Conservation (phyloP, 2,888 invertebrate genomes). For the Cosmorhoe ocellata region DNA sequence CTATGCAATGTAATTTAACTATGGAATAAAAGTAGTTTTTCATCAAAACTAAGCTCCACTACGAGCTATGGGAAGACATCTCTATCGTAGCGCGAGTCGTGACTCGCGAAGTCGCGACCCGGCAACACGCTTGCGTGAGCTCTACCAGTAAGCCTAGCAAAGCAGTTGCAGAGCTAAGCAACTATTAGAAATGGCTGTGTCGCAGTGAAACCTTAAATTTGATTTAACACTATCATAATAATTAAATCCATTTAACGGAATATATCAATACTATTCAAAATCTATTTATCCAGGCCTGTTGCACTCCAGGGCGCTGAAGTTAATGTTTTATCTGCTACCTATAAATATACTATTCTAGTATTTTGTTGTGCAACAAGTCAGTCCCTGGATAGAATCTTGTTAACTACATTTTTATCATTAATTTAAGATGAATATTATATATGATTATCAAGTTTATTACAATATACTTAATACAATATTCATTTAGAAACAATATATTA, state of each 20-base stretch:
- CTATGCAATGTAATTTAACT: constrained; percentile 48
- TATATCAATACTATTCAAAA: not conserved
- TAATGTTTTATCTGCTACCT: not conserved
- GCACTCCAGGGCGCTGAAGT: not conserved
- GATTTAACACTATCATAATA: constrained; percentile 13
- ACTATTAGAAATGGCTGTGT: constrained; percentile 22
- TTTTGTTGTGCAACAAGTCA: constrained; percentile 1
- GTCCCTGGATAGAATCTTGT: constrained; percentile 3
- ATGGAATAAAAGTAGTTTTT: constrained; percentile 42
- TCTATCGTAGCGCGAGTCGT: constrained; percentile 22
- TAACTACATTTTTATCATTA: constrained; percentile 15
- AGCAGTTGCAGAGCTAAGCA: constrained; percentile 20
- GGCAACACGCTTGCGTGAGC: constrained; percentile 11
- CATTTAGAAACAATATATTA: constrained; percentile 9
- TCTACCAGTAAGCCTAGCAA: constrained; percentile 13
- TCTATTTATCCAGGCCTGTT: not conserved
- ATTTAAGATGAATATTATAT: constrained; percentile 15
- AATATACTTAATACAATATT: constrained; percentile 2
- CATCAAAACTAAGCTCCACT: constrained; percentile 31
- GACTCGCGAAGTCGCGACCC: no score
- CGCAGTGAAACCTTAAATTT: constrained; percentile 22
- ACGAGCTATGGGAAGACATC: constrained; percentile 28
- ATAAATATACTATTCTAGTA: not conserved
- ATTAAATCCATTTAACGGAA: constrained; percentile 13
- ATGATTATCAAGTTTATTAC: constrained; percentile 1